A percentile compares a stretch with the other conserved stretches of the same genome.
These are phyloP conservation scores for Stomorhina lunata DNA, from an alignment of 2,888 invertebrate species.

Conservation along the genomic window DNA sequence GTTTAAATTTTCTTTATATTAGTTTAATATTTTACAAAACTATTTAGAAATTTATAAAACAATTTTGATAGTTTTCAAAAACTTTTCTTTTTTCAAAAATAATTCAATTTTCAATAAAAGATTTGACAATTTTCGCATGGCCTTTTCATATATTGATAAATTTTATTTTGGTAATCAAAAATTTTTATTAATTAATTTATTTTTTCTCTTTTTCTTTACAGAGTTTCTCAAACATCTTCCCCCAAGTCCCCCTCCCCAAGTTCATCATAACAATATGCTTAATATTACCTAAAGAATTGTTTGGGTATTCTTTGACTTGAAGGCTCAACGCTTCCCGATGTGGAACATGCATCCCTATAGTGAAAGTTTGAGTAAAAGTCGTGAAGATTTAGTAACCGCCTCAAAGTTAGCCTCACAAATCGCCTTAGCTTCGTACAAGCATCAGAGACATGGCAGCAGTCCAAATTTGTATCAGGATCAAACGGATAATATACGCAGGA, in stretches of 20 bases:
- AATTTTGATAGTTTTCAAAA: too few species aligned
- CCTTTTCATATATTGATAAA: too few species aligned
- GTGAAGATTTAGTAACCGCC: slow-evolving; percentile 77
- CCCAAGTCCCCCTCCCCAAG: background rate
- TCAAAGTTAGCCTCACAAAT: slow-evolving; percentile 68
- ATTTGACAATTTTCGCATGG: too few species aligned
- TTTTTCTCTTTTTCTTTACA: slow-evolving; percentile 24
- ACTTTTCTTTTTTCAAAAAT: too few species aligned
- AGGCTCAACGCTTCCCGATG: background rate
- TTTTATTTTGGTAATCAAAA: background rate
- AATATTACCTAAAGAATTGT: slow-evolving; percentile 45
- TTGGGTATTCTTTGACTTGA: background rate
- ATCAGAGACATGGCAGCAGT: slow-evolving; percentile 76
- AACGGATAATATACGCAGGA: slow-evolving; percentile 77
- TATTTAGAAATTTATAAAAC: too few species aligned
- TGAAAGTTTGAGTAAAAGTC: slow-evolving; percentile 78
- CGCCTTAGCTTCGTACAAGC: slow-evolving; percentile 70
- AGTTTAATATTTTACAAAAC: too few species aligned
- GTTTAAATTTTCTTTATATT: too few species aligned
- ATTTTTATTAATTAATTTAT: background rate
- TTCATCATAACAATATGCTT: slow-evolving; percentile 47
- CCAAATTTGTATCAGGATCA: slow-evolving; percentile 73
- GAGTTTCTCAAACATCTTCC: slow-evolving; percentile 14
- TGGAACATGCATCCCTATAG: slow-evolving; percentile 77
- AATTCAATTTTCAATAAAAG: too few species aligned